Percentiles rank a stretch among this genome's conserved stretches.
These are phyloP conservation scores for Phalloptychus januarius DNA, from an alignment of 2,797 vertebrate genomes.

Conservation along the genomic window DNA sequence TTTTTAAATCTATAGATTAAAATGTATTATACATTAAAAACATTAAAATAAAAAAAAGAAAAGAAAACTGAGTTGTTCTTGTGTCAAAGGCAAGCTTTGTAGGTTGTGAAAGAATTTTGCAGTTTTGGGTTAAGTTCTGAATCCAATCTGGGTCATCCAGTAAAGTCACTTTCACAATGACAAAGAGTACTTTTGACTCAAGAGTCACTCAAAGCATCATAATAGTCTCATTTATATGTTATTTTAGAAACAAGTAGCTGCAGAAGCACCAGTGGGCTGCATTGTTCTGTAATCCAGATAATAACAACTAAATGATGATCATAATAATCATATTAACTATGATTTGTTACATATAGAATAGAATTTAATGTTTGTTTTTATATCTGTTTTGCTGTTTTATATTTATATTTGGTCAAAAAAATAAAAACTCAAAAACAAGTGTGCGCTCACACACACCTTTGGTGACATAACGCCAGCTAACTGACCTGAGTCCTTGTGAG, in stretches of 20 bases:
- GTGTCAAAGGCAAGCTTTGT: background rate
- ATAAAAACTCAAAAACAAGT: background rate
- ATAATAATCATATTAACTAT: too few relatives aligned
- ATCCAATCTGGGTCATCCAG: background rate
- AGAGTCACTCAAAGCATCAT: background rate
- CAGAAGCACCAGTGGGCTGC: background rate
- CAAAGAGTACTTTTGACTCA: background rate
- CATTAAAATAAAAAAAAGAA: background rate
- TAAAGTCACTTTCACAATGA: background rate
- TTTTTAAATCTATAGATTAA: constrained; percentile 10
- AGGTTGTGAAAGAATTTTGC: background rate
- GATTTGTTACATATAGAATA: background rate
- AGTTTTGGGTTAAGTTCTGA: background rate
- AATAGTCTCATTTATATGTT: background rate
- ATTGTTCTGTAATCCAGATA: background rate
- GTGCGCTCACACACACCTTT: background rate
- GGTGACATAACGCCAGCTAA: background rate
- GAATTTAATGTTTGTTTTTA: background rate
- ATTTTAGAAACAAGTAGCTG: background rate
- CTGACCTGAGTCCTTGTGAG: background rate
- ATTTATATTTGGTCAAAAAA: constrained; percentile 1
- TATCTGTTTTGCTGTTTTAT: background rate
- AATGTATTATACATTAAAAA: background rate
- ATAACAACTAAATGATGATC: background rate
- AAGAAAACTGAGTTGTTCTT: background rate